Percentiles rank a stretch among this genome's conserved stretches.
Evolutionary conservation across 2,113 vertebrate species (phyloP).

Genomic region (Clarias magur): DNA sequence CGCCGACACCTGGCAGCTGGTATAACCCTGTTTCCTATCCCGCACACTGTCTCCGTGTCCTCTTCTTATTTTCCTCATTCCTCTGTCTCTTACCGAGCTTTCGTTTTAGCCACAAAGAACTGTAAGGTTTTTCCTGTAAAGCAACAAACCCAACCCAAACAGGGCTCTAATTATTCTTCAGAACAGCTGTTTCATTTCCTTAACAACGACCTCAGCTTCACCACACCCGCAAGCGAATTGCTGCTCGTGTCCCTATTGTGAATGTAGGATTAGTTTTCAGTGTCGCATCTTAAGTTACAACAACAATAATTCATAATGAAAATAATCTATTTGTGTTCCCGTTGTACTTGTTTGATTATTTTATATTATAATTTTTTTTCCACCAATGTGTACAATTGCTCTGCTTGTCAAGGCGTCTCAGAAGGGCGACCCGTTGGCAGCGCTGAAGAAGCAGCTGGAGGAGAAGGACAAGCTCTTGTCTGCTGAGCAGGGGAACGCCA

Average conservation of each 20-base stretch:
- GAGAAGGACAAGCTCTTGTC: conserved; percentile 84
- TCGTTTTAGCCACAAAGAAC: background rate
- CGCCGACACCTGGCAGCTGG: conserved; percentile 82
- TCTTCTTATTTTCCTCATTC: background rate
- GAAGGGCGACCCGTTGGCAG: conserved; percentile 78
- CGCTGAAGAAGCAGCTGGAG: conserved; percentile 83
- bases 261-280: background rate
- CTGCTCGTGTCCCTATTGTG: background rate
- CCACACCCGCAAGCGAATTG: background rate
- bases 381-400: background rate
- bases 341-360: background rate
- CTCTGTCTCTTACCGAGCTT: background rate
- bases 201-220: too few species aligned
- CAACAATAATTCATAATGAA: too few species aligned
- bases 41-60: background rate
- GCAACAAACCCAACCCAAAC: too few species aligned
- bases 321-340: background rate
- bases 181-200: too few species aligned
- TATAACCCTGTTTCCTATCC: conserved; percentile 50
- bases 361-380: background rate
- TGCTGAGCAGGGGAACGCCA: conserved; percentile 74
- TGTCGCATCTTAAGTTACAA: too few species aligned
- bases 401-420: conserved; percentile 75
- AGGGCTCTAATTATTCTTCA: too few species aligned
- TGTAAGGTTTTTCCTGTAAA: background rate